Evolutionary conservation across 2,888 invertebrate genomes (phyloP), one percentile per base, ranked within the genome.

Genomic region (Allolobophora icterica): DNA sequence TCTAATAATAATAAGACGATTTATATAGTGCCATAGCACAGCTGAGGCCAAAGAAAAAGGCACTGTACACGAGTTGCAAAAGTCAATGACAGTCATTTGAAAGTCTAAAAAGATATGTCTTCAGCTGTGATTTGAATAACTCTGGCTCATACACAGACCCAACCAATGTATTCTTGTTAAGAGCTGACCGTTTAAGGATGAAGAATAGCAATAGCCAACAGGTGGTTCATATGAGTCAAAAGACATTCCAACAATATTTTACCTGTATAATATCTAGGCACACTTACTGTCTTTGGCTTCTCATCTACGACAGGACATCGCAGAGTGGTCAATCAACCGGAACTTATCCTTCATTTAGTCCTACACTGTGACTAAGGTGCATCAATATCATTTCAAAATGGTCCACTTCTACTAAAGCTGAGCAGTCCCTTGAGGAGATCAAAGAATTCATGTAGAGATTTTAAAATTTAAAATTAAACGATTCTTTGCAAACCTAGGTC

Each of bases 401-500:
- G 71, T n/a, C 13, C 8, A n/a, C 11, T n/a, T 71, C 71, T 71
- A 71, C 30, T n/a, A 71, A 71, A 71, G 71, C 71, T n/a, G n/a
- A 24, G 24, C 52, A 24, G 24, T 24, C 52, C 24, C 24, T 17
- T 45, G 45, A 45, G 45, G 13, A 45, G 19, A 24, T 52, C 24
- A 24, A 24, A n/a, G 11, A 71, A n/a, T n/a, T n/a, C 8, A 71
- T n/a, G n/a, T 30, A n/a, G 11, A 13, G 71, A 4, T n/a, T n/a
- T 71, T 30, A 11, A 71, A 71, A 13, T n/a, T 17, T 8, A 71
- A 13, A n/a, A 71, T 71, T 11, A 71, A 30, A 71, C 1, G n/a
- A n/a, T 71, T 71, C 71, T 71, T 71, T 71, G 71, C 71, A 33
- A 33, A 89, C 89, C 42, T 89, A 38, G 33, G 34, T 89, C 89